A percentile compares a stretch with the other conserved stretches of the same genome.
phyloP scores from a whole-genome alignment of 2,888 invertebrate species.

The Caenorhabditis macrosperma region DNA sequence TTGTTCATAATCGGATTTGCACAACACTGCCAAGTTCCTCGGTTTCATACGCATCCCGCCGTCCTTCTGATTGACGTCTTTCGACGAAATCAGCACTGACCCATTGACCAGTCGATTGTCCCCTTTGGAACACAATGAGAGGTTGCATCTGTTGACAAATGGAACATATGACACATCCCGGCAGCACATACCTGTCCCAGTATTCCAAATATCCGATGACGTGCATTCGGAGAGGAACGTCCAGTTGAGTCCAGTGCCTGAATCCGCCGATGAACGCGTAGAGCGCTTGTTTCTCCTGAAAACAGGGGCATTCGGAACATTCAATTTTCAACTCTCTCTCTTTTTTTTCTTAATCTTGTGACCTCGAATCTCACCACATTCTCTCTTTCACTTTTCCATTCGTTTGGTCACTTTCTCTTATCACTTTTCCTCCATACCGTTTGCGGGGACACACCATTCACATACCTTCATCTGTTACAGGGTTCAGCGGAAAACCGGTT shows the following conservation, averaged over 20 bases:
- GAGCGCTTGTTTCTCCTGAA: constrained; percentile 3
- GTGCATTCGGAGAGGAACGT: constrained; percentile 2
- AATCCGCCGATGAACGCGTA: constrained; percentile 15
- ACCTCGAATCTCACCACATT: too few relatives aligned
- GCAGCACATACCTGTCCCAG: background rate
- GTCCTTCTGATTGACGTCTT: background rate
- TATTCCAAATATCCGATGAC: constrained; percentile 3
- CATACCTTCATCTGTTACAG: too few relatives aligned
- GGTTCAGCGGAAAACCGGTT: too few relatives aligned
- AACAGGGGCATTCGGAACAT: too few relatives aligned
- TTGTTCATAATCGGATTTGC: constrained; percentile 17
- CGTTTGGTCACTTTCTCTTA: too few relatives aligned
- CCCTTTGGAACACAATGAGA: constrained; percentile 6
- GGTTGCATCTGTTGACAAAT: background rate
- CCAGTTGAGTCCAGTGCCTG: background rate
- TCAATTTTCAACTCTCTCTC: too few relatives aligned
- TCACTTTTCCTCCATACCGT: too few relatives aligned
- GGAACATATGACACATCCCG: background rate
- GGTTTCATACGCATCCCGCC: constrained; percentile 5
- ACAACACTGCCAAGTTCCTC: constrained; percentile 6
- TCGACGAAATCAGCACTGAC: background rate
- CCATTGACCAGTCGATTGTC: constrained; percentile 4
- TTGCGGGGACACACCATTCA: too few relatives aligned
- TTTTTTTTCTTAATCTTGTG: too few relatives aligned
- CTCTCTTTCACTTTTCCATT: too few relatives aligned